Evolutionary conservation across 2,888 invertebrate species (phyloP).

Genomic region (Taphrorychus bicolor): DNA sequence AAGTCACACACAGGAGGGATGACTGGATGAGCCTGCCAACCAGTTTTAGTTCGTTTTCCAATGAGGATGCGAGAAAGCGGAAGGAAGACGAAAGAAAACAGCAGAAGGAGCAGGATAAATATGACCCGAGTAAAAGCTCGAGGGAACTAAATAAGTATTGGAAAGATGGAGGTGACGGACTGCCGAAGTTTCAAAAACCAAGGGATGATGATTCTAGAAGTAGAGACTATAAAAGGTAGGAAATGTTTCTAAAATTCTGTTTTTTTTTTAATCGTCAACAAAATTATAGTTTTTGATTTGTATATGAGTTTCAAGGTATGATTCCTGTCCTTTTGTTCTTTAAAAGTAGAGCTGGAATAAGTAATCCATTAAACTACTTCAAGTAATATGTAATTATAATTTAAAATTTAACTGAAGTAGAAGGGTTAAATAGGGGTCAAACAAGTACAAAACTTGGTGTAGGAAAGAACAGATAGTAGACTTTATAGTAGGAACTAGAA

Average conservation of each 20-base stretch:
- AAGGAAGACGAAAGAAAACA: constrained; percentile 62
- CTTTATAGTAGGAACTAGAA: too few species aligned
- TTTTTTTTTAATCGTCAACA: too few species aligned
- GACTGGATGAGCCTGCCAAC: constrained; percentile 81
- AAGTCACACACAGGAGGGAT: constrained; percentile 57
- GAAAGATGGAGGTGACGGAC: constrained; percentile 87
- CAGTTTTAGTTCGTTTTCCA: constrained; percentile 57
- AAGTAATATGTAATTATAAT: too few species aligned
- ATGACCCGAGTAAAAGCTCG: constrained; percentile 73
- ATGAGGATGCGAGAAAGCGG: constrained; percentile 58
- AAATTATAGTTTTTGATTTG: too few species aligned
- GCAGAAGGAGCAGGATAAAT: constrained; percentile 66
- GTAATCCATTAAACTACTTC: too few species aligned
- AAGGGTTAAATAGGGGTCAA: too few species aligned
- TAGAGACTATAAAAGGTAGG: neutral
- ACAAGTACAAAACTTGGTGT: too few species aligned
- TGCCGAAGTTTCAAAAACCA: constrained; percentile 69
- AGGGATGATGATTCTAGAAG: constrained; percentile 55
- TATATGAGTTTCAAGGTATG: too few species aligned
- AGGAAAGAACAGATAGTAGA: too few species aligned
- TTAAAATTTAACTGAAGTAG: too few species aligned
- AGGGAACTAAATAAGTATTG: constrained; percentile 92
- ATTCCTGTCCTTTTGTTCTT: too few species aligned
- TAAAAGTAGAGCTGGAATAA: too few species aligned
- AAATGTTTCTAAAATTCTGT: neutral